A percentile compares a stretch with the other conserved stretches of the same genome.
Conservation (phyloP, 53 echinoderm and acorn worm genomes). For the Stichopus horrens region DNA sequence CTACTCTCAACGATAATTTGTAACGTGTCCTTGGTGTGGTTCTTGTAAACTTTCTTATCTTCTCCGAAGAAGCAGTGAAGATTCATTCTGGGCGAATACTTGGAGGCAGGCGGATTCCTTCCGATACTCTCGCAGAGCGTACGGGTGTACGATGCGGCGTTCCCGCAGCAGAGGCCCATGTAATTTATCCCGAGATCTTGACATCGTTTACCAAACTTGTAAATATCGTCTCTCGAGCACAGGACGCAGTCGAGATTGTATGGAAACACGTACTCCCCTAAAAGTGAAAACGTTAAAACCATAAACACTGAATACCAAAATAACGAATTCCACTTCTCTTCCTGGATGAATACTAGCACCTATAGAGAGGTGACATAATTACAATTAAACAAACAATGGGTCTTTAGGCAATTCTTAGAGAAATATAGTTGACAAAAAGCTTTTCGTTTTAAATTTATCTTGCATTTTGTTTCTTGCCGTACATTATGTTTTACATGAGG, state of each 20-base stretch:
- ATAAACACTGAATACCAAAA: no score
- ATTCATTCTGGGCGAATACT: conserved; percentile 68
- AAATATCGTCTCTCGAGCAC: conserved; percentile 49
- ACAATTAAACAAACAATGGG: no score
- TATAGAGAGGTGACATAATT: no score
- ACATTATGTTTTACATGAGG: no score
- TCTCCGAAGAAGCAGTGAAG: conserved; percentile 59
- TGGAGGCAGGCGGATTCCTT: conserved; percentile 67
- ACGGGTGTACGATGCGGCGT: conserved; percentile 75
- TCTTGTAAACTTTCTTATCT: neutral
- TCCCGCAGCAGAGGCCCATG: conserved; percentile 88
- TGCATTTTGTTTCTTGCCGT: no score
- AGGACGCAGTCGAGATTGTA: conserved; percentile 52
- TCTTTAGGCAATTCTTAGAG: no score
- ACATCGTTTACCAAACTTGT: conserved; percentile 54
- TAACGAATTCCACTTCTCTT: no score
- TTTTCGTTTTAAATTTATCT: no score
- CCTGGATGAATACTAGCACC: no score
- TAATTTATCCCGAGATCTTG: conserved; percentile 63
- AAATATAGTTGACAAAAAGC: no score
- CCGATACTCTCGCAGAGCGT: conserved; percentile 73
- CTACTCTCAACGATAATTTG: no score
- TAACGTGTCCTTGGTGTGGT: neutral
- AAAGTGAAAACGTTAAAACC: neutral
- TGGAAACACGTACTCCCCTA: conserved; percentile 51